A percentile compares a stretch with the other conserved stretches of the same genome.
Evolutionary conservation across 2,888 invertebrate species (phyloP).

Genomic region (Xestia xanthographa): DNA sequence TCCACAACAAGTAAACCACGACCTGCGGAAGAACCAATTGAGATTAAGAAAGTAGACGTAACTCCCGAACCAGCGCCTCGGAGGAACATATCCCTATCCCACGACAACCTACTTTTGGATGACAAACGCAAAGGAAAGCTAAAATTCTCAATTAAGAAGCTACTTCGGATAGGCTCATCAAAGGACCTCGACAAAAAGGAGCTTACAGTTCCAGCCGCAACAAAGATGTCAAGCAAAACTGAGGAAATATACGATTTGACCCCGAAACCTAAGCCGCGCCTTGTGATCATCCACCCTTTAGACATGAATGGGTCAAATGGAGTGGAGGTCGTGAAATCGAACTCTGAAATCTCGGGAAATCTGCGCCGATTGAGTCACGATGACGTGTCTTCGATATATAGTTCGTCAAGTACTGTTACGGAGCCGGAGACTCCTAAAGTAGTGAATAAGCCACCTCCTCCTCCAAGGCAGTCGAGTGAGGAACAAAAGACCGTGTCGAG

Average conservation of each 20-base stretch:
- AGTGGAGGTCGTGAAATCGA: constrained; percentile 93
- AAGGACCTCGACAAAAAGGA: constrained; percentile 92
- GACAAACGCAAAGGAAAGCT: constrained; percentile 93
- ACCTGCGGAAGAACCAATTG: constrained; percentile 78
- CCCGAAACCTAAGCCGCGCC: constrained; percentile 93
- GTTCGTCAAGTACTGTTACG: constrained; percentile 82
- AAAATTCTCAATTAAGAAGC: constrained; percentile 95
- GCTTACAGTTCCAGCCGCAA: constrained; percentile 80
- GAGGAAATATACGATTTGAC: constrained; percentile 90
- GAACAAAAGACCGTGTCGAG: constrained; percentile 88
- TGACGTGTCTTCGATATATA: constrained; percentile 90
- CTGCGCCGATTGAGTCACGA: constrained; percentile 86
- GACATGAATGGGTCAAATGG: constrained; percentile 95
- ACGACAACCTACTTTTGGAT: constrained; percentile 92
- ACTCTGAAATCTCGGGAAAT: constrained; percentile 83
- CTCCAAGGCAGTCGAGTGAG: constrained; percentile 91
- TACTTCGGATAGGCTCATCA: constrained; percentile 94
- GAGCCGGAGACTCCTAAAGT: constrained; percentile 85
- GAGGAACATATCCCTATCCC: constrained; percentile 93
- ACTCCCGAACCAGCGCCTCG: constrained; percentile 93
- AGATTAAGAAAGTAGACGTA: constrained; percentile 77
- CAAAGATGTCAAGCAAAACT: constrained; percentile 88
- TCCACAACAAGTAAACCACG: constrained; percentile 77
- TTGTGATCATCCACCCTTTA: constrained; percentile 97
- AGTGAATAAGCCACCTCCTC: constrained; percentile 93